Conservation (phyloP, 2,113 vertebrate species). For the Sclerurus mexicanus region DNA sequence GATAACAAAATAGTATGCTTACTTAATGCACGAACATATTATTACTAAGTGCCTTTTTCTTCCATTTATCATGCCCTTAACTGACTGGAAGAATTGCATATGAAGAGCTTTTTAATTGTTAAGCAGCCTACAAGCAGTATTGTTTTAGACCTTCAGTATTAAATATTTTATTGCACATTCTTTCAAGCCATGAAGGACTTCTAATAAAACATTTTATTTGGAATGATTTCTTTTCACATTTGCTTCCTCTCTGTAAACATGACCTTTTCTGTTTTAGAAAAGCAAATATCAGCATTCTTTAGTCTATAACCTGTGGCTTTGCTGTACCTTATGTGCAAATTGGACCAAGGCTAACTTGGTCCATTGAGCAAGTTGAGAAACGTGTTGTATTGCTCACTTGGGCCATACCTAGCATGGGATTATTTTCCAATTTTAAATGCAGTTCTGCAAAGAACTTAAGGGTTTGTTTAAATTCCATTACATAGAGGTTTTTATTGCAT, state of each 20-base stretch:
- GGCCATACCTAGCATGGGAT: neutral
- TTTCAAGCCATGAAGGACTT: neutral
- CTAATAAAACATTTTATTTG: neutral
- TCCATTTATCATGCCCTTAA: neutral
- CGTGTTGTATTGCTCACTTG: neutral
- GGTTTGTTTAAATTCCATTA: neutral
- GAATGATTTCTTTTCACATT: neutral
- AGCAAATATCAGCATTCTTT: neutral
- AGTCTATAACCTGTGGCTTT: neutral
- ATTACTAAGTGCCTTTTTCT: neutral
- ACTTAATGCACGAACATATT: neutral
- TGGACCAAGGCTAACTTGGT: neutral
- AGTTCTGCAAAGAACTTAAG: neutral
- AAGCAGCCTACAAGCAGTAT: neutral
- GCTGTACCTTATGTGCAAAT: neutral
- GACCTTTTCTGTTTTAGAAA: neutral
- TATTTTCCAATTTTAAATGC: neutral
- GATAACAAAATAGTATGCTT: neutral
- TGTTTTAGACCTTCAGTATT: neutral
- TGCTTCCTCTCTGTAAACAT: neutral
- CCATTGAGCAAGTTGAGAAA: neutral
- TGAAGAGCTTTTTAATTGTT: neutral
- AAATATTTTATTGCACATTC: neutral
- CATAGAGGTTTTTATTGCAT: neutral
- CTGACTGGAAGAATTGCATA: neutral